phyloP scores from a whole-genome alignment of 92 coral and sea anemone genomes.

The Actinernus sp. region DNA sequence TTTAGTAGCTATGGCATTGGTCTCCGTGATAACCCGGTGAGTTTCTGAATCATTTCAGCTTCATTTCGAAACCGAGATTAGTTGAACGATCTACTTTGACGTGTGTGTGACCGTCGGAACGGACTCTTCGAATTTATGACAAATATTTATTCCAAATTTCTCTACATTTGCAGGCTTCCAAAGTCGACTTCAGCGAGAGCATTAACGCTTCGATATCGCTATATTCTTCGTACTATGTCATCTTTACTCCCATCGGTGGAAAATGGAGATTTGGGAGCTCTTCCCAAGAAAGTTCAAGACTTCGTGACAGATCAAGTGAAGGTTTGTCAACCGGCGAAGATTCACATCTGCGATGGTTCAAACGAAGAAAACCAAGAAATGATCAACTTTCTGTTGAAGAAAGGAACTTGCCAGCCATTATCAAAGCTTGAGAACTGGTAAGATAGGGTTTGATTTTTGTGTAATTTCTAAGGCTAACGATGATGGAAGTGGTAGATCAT shows the following conservation, averaged over 20 bases:
- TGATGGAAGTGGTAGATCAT: too few species aligned
- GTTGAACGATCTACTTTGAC: background rate
- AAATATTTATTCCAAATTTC: conserved; percentile 8
- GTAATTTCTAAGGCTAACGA: too few species aligned
- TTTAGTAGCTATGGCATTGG: conserved; percentile 35
- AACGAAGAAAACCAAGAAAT: conserved; percentile 67
- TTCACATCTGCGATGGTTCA: conserved; percentile 86
- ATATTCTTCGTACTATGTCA: conserved; percentile 77
- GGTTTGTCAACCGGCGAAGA: conserved; percentile 73
- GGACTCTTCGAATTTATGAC: too few species aligned
- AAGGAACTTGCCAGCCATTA: conserved; percentile 53
- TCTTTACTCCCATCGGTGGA: conserved; percentile 44
- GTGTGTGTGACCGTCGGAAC: too few species aligned
- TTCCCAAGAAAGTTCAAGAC: conserved; percentile 75
- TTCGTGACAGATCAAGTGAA: conserved; percentile 78
- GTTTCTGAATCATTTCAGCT: too few species aligned
- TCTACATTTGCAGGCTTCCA: conserved; percentile 47
- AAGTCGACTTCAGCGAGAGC: conserved; percentile 36
- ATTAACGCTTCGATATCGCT: conserved; percentile 56
- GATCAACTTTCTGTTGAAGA: conserved; percentile 64
- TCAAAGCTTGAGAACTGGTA: conserved; percentile 65
- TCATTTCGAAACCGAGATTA: background rate
- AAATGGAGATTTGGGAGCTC: conserved; percentile 67
- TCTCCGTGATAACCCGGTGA: conserved; percentile 43
- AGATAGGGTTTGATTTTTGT: conserved; percentile 5